Evolutionary conservation across 2,888 invertebrate species (phyloP), one percentile per base, ranked within the genome.

Genomic region (Spodoptera exigua): DNA sequence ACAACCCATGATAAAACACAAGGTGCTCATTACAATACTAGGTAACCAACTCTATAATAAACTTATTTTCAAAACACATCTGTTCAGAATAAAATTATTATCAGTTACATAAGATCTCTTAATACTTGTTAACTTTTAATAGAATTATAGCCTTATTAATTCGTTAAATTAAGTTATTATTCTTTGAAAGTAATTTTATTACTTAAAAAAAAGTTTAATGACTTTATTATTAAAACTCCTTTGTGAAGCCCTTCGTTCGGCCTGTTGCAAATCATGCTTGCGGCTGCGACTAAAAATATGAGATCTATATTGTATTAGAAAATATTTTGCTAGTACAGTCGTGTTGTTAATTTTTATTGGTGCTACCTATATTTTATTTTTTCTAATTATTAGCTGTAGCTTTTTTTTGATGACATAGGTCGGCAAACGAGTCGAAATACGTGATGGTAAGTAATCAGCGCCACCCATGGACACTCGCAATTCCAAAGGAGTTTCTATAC

Each of bases 211-310:
- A 40, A 13, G 51, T 60, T 59, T 67, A 74, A 78, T 67, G 59
- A 60, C 60, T 74, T 67, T 59, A 74, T 78, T 73, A 74, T 66
- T 69, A 61, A 52, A 59, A 67, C 47, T 32, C 43, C 57, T 67
- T 70, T 67, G 61, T 62, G 41, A 55, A 60, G 48, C 48, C 18
- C 57, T 66, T 57, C 55, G 17, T 60, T 43, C 21, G 43, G 43
- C n/a, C 56, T 72, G 65, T 71, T 66, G 83, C 74, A 72, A 80
- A 80, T 81, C 78, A 77, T 74, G 67, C 51, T 76, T 74, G 67
- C 51, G 46, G 43, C 17, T 35, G 53, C 43, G 46, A 59, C 41
- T 48, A 64, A 18, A 70, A 70, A 70, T 69, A 56, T 61, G 72
- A 70, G 58, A 66, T 69, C 69, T 59, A 44, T 61, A 71, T 76